Evolutionary conservation across 2,888 invertebrate genomes (phyloP), one percentile per base, ranked within the genome.

Genomic region (Lampropteryx suffumata): DNA sequence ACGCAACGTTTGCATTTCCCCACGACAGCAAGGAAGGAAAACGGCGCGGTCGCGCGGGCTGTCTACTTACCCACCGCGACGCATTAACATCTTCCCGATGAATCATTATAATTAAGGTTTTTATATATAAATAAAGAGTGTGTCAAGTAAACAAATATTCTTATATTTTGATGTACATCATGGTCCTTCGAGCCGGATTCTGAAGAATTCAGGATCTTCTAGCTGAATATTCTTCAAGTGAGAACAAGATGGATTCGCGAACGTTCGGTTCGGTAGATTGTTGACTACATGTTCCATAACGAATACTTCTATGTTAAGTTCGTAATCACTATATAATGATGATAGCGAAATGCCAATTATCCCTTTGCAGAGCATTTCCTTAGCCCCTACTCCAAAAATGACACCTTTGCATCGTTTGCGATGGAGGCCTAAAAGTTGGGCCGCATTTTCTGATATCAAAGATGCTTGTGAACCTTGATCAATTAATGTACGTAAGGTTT

Each of bases 381-480:
- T 36, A 12, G 36, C 8, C 1, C 36, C 26, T 11, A 36, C 26
- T 2, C 36, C 36, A 8, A 1, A 3, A 1, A 36, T 26, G n/a
- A 36, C 36, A 6, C 26, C 36, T 12, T 36, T n/a, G 26, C 36
- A 36, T 2, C 36, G 1, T 6, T 36, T 7, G 3, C 36, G 36
- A 9, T 11, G 12, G 3, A 36, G 3, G 8, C 12, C 36, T 12
- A 36, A 8, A 1, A 2, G 24, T 8, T 36, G 36, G 8, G 36
- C 36, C 1, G 24, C 36, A 7, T 36, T 36, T 12, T 36, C 36
- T 3, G 36, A 26, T 3, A 37, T 37, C 4, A 37, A 14, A 13
- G 37, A 28, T 0, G 37, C 28, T 13, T 37, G 37, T 6, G 37
- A 37, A 5, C 37, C 37, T 6, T 37, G 37, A 14, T 37, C 37